Evolutionary conservation across 2,113 vertebrate species (phyloP), one percentile per base, ranked within the genome.

Genomic region (Enhydra lutris): DNA sequence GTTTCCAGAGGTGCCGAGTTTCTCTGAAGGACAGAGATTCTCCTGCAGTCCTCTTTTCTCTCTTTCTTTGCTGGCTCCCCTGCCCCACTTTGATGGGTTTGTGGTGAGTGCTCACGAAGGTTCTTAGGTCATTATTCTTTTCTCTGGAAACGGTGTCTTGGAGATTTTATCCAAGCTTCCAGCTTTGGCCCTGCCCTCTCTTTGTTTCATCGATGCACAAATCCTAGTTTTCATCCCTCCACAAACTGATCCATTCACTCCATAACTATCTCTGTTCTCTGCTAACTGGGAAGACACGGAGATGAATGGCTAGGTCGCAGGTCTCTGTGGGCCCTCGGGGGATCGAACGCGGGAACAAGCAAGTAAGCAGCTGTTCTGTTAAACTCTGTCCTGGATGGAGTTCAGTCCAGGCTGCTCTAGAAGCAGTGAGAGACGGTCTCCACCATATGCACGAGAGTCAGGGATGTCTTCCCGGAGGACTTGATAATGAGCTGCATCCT

Each of bases 1-100:
- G 36, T 96, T 94, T 97, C 76, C 95, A 96, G 94, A 90, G 45
- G 67, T 74, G 67, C 89, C 65, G 81, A 93, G 83, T 92, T 0
- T 2, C 92, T 96, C 0, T 93, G 96, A 81, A 96, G 52, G 52
- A 93, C 23, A 61, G 23, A 57, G 57, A 57, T 57, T 63, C 13
- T 20, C 57, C 55, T 52, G 15, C 47, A 4, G 1, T 26, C 76
- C 78, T 9, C 18, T 52, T 20, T 55, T 59, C 78, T 21, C 3
- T 5, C 36, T 52, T 74, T 42, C 85, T 93, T 15, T 4, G 15
- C 67, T 10, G 31, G 31, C 42, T 74, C n/a, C 29, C 42, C 31
- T 50, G 13, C 23, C 14, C 73, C 1, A 1, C 18, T n/a, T 15
- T 67, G 39, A 20, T 7, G 21, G 5, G 9, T 14, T 63, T 4